phyloP scores from a whole-genome alignment of 2,888 invertebrate genomes.

The Sturmia bella region DNA sequence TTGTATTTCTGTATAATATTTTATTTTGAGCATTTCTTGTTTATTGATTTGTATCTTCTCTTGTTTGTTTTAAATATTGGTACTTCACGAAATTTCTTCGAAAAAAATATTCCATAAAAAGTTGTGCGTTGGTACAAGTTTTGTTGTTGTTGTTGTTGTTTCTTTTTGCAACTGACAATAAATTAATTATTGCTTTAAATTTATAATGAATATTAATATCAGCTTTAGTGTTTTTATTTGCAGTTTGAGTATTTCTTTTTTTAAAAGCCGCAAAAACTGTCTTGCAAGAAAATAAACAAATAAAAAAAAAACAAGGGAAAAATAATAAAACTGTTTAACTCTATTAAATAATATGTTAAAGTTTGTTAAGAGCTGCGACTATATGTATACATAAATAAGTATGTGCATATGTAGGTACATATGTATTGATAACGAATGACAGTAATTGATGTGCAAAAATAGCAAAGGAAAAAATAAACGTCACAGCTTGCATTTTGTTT shows the following conservation, averaged over 20 bases:
- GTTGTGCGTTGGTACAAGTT: slow-evolving; percentile 19
- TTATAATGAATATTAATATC: too few species aligned
- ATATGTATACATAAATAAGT: too few species aligned
- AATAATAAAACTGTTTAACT: slow-evolving; percentile 17
- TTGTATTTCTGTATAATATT: background rate
- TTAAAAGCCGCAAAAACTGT: background rate
- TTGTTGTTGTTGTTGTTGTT: background rate
- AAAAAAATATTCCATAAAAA: slow-evolving; percentile 37
- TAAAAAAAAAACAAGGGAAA: background rate
- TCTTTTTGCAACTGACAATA: slow-evolving; percentile 14
- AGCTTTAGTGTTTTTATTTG: background rate
- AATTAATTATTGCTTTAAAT: background rate
- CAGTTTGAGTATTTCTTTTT: background rate
- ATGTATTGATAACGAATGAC: too few species aligned
- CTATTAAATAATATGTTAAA: too few species aligned
- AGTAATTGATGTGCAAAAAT: too few species aligned
- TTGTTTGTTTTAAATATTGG: slow-evolving; percentile 7
- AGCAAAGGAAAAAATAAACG: too few species aligned
- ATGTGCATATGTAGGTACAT: too few species aligned
- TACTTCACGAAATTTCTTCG: slow-evolving; percentile 41
- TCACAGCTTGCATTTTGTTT: too few species aligned
- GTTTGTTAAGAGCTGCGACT: too few species aligned
- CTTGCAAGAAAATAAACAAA: background rate
- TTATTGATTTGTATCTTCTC: background rate
- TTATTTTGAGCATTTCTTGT: slow-evolving; percentile 15